A percentile compares a stretch with the other conserved stretches of the same genome.
These are phyloP conservation scores for Saguinus midas DNA, from an alignment of 2,113 vertebrate species.

Conservation along the genomic window DNA sequence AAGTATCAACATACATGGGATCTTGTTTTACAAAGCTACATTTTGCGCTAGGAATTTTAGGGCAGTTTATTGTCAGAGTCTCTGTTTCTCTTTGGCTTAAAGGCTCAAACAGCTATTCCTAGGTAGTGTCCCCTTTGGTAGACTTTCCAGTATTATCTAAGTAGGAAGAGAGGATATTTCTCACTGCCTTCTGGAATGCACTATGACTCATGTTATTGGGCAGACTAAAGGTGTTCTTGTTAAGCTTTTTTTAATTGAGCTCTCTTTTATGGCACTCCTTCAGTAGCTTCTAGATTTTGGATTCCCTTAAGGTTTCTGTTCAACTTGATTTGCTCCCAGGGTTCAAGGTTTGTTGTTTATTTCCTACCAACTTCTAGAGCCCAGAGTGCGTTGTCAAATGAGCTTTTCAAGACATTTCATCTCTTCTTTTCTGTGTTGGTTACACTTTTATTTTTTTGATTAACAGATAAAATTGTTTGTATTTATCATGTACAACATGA, in stretches of 20 bases:
- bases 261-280: neutral
- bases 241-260: neutral
- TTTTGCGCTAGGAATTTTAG: neutral
- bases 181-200: neutral
- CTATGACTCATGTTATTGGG: neutral
- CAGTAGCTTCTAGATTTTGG: neutral
- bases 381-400: neutral
- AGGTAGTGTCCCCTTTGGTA: neutral
- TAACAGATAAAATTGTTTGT: neutral
- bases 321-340: neutral
- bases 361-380: neutral
- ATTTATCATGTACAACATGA: neutral
- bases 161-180: neutral
- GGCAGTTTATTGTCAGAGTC: neutral
- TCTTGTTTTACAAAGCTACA: conserved; percentile 11
- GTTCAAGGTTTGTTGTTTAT: neutral
- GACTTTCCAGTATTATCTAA: neutral
- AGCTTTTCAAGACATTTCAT: neutral
- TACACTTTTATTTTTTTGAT: neutral
- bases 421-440: neutral
- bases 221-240: neutral
- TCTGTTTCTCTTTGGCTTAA: neutral
- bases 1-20: neutral
- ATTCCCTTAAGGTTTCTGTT: neutral
- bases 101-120: neutral